These are phyloP conservation scores for Drosophila sproati DNA, from an alignment of 1,140 invertebrate genomes.

Conservation along the genomic window DNA sequence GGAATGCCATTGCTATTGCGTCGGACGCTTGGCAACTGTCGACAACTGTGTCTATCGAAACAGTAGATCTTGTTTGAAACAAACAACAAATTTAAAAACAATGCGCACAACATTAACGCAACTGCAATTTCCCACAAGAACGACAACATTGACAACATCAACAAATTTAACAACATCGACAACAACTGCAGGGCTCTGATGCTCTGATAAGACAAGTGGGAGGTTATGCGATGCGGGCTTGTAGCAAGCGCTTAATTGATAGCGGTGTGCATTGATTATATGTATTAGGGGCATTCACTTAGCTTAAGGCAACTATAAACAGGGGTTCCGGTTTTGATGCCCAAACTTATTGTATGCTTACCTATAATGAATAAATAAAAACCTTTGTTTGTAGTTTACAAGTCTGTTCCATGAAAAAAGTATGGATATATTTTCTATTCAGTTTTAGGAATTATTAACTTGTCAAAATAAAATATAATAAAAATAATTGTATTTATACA, in stretches of 20 bases:
- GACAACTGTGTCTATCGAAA: constrained; percentile 56
- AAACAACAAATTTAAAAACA: constrained; percentile 56
- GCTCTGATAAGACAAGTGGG: constrained; percentile 63
- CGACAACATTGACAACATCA: constrained; percentile 20
- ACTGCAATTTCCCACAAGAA: constrained; percentile 39
- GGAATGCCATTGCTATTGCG: constrained; percentile 1
- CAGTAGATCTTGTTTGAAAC: constrained; percentile 49
- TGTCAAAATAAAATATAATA: too few species aligned
- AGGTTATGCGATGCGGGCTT: constrained; percentile 58
- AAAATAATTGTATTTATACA: too few species aligned
- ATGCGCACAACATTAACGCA: constrained; percentile 62
- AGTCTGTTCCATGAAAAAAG: too few species aligned
- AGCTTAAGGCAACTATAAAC: neutral
- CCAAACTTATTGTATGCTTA: neutral
- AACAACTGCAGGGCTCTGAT: constrained; percentile 50
- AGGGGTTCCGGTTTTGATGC: neutral
- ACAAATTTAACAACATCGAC: constrained; percentile 15
- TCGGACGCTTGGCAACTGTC: constrained; percentile 28
- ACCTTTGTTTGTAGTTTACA: too few species aligned
- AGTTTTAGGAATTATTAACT: too few species aligned
- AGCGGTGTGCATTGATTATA: constrained; percentile 25
- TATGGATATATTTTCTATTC: too few species aligned
- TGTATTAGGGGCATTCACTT: constrained; percentile 50
- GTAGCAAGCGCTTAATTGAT: constrained; percentile 63
- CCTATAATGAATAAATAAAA: too few species aligned